Conservation (phyloP, 2,113 vertebrate genomes). For the Peromyscus californicus region DNA sequence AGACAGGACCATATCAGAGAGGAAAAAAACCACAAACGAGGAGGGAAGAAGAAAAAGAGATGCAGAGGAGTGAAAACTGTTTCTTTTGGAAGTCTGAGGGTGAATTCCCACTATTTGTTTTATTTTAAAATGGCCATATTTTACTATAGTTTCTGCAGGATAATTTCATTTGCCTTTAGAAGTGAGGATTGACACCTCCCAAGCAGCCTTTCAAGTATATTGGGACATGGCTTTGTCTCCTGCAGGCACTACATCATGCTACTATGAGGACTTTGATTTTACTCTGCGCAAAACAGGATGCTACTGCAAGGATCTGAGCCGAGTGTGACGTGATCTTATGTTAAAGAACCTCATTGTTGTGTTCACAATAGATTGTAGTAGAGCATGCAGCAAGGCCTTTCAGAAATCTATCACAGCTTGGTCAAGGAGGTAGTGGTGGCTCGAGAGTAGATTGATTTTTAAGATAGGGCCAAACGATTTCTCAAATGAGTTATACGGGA, state of each 20-base stretch:
- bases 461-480: background rate
- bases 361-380: background rate
- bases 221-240: accelerated
- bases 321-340: background rate
- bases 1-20: background rate
- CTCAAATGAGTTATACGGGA: background rate
- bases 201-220: background rate
- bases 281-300: background rate
- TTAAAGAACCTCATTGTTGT: background rate
- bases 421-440: background rate
- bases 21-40: background rate
- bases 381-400: accelerated
- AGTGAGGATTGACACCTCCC: background rate
- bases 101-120: background rate
- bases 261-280: background rate
- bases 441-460: background rate
- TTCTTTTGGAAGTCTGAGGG: background rate
- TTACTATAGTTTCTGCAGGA: background rate
- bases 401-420: background rate
- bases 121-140: background rate
- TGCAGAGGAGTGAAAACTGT: background rate
- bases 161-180: background rate
- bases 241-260: background rate
- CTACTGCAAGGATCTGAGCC: background rate
- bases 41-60: background rate